A percentile compares a stretch with the other conserved stretches of the same genome.
These are phyloP conservation scores for Myzus persicae DNA, from an alignment of 1,140 invertebrate genomes.

Conservation along the genomic window DNA sequence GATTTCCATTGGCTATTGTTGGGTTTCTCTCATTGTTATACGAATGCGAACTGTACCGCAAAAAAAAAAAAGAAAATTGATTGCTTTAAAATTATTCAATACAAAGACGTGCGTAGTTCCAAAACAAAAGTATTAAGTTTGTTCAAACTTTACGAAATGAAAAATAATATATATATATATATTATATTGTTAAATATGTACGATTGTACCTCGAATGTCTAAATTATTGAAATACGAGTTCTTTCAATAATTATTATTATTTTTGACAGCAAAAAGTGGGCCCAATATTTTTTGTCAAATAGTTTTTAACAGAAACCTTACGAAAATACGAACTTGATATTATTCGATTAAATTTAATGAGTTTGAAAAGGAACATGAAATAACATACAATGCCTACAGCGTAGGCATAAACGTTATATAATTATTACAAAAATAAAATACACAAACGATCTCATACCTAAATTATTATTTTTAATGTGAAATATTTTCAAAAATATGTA, in stretches of 20 bases:
- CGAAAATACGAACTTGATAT: background rate
- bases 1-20: constrained; percentile 10
- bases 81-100: constrained; percentile 6
- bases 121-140: constrained; percentile 14
- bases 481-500: no score
- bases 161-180: no score
- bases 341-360: background rate
- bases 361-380: background rate
- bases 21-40: background rate
- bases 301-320: background rate
- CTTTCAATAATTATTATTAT: background rate
- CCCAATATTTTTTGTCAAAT: background rate
- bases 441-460: background rate
- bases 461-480: background rate
- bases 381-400: no score
- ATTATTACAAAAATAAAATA: background rate
- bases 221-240: background rate
- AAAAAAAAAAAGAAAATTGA: constrained; percentile 4
- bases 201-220: background rate
- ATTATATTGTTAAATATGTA: background rate
- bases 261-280: background rate
- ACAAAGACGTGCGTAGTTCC: background rate
- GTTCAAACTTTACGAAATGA: background rate
- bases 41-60: background rate
- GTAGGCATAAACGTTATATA: no score